Evolutionary conservation across 2,888 invertebrate genomes (phyloP), one percentile per base, ranked within the genome.

Genomic region (Euclidia mi): DNA sequence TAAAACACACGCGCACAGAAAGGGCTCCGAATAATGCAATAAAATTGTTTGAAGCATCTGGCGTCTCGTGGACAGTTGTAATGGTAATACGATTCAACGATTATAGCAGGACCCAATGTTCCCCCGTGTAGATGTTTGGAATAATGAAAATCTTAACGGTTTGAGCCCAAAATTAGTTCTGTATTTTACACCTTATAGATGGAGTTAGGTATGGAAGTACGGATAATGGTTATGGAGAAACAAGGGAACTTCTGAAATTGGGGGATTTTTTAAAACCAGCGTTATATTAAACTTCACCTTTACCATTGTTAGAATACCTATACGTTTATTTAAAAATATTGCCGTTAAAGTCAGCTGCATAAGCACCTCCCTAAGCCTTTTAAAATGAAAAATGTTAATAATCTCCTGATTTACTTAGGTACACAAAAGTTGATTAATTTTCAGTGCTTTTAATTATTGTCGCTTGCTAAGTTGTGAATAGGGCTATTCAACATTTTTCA

Each of bases 11-110:
- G 69, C 69, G 63, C 72, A 53, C 70, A 63, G 71, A 74, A 76
- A 82, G 79, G 82, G 79, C 69, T 75, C 76, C 76, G 78, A 78
- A 78, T 77, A 79, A 78, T 82, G 84, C 85, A 89, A 92, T 92
- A 90, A 92, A 92, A 92, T 92, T 92, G 91, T 92, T 92, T 78
- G 84, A 83, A 86, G 79, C 92, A 92, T 87, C 91, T 91, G 93
- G 83, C 87, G 86, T 76, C 79, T 77, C 88, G 87, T 84, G 91
- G 91, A 89, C 92, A 90, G 88, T 92, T 87, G 91, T 92, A 91
- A 92, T 88, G 92, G 91, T 92, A 92, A 92, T 92, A 90, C 91
- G 85, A 92, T 92, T 92, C 91, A 89, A 92, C 90, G 91, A 89
- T 92, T 92, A 93, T 91, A 80, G 91, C 86, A 73, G 78, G 73